Base-by-base conservation (phyloP, 2,888 invertebrate species). In the Schrankia costaestrigalis region DNA sequence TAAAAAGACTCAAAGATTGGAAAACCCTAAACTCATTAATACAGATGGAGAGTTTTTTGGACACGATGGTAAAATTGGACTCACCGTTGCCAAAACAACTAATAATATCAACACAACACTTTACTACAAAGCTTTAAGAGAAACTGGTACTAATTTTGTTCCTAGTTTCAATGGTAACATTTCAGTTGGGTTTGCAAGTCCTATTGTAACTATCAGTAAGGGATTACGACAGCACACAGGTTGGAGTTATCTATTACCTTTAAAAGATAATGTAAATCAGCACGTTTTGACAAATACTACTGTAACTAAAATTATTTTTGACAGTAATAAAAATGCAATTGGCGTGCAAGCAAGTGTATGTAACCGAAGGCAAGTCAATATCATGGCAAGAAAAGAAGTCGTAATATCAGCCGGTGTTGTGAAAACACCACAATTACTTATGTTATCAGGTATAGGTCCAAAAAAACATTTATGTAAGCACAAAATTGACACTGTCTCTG, bases 381-480 rank as follows among this genome's bases (percentile, higher is more conserved):
- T 71, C 1, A 43, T 23, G 10, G 57, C 69, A 10, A 42, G 33
- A 5, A 70, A 56, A 38, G 75, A 74, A 50, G 54, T 74, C 0
- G 64, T 78, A 24, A 17, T 76, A 7, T 73, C 72, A 7, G 73
- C 69, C n/a, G 78, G 78, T 3, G 46, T 67, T 7, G 46, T 71
- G 0, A 68, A 65, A 15, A 68, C 62, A 23, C 71, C 76, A n/a
- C 63, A 75, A 41, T 27, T 78, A 8, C 31, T 78, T 7, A 72
- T 78, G 72, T 24, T 70, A 2, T 77, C 75, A 1, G 75, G 77
- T 2, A 52, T 78, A 5, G 77, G 77, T 2, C 75, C 68, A 4
- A 56, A 41, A 10, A 29, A 59, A 0, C 61, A 75, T 47, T 50
- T 77, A 3, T 15, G 43, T 2, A 49, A 61, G 14, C 42, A 58